Conservation (phyloP, 2,113 vertebrate species). For the Lepisosteus oculatus region DNA sequence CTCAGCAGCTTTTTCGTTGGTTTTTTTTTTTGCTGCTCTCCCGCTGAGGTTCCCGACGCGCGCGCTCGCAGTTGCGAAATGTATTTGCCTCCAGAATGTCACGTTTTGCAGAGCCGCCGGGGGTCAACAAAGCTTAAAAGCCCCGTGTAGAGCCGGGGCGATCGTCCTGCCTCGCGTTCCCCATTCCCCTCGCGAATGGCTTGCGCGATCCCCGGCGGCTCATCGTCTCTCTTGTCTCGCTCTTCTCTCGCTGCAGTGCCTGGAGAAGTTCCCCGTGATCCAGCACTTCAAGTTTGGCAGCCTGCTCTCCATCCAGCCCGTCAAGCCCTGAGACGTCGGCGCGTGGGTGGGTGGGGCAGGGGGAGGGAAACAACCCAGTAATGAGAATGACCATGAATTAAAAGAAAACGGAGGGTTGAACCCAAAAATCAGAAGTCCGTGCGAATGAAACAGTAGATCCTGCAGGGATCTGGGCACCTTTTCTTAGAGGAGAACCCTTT, state of each 20-base stretch:
- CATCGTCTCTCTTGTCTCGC: neutral
- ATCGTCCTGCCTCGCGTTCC: neutral
- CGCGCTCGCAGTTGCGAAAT: no score
- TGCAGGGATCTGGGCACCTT: neutral
- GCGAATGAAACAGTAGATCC: neutral
- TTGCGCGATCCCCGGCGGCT: neutral
- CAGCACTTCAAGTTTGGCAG: conserved; percentile 98
- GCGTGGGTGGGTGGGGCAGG: neutral
- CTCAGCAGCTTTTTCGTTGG: no score
- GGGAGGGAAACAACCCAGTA: conserved; percentile 11
- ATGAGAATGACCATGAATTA: conserved; percentile 9
- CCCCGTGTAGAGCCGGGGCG: no score
- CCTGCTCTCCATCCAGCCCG: conserved; percentile 89
- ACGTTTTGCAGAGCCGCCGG: no score
- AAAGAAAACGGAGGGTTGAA: conserved; percentile 36
- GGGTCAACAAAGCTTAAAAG: no score
- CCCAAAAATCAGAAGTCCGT: conserved; percentile 15
- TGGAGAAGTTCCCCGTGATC: conserved; percentile 98
- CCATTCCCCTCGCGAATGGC: neutral
- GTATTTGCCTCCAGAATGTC: no score
- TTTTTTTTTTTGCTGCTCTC: no score
- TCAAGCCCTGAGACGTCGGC: conserved; percentile 64
- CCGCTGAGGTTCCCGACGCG: no score
- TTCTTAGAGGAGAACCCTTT: neutral
- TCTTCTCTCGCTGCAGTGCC: conserved; percentile 67